phyloP scores from a whole-genome alignment of 2,113 vertebrate genomes.

The Phalacrocorax pelagicus region DNA sequence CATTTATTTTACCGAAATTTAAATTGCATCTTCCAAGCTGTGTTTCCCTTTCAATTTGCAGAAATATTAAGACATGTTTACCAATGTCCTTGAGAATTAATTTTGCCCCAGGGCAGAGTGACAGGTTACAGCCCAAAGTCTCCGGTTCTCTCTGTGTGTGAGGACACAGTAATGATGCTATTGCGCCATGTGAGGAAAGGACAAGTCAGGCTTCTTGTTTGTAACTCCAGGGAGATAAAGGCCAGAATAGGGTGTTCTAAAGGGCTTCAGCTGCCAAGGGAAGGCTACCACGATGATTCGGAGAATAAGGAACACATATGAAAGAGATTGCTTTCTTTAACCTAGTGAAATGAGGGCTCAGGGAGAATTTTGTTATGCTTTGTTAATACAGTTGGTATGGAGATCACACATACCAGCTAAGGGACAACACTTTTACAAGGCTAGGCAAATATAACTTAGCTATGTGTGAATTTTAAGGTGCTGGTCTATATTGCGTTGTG shows the following conservation, averaged over 20 bases:
- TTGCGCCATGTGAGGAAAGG: accelerated
- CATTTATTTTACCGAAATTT: not conserved
- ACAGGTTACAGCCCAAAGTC: not conserved
- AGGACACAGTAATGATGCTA: not conserved
- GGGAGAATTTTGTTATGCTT: not conserved
- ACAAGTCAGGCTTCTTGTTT: no score
- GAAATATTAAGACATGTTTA: not conserved
- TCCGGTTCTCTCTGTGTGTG: accelerated
- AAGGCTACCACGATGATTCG: not conserved
- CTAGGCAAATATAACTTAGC: not conserved
- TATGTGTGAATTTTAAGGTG: no score
- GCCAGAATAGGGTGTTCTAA: not conserved
- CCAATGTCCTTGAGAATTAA: not conserved
- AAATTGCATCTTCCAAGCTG: not conserved
- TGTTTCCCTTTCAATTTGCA: not conserved
- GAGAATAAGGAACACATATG: not conserved
- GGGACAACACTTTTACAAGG: not conserved
- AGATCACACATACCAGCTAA: accelerated
- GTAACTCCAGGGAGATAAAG: not conserved
- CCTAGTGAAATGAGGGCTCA: accelerated
- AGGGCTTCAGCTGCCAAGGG: not conserved
- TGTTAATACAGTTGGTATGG: no score
- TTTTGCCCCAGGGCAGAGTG: accelerated
- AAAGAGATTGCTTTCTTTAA: not conserved
- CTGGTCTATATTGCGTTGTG: accelerated